Evolutionary conservation across 2,113 vertebrate genomes (phyloP).

Genomic region (Dromiciops gliroides): DNA sequence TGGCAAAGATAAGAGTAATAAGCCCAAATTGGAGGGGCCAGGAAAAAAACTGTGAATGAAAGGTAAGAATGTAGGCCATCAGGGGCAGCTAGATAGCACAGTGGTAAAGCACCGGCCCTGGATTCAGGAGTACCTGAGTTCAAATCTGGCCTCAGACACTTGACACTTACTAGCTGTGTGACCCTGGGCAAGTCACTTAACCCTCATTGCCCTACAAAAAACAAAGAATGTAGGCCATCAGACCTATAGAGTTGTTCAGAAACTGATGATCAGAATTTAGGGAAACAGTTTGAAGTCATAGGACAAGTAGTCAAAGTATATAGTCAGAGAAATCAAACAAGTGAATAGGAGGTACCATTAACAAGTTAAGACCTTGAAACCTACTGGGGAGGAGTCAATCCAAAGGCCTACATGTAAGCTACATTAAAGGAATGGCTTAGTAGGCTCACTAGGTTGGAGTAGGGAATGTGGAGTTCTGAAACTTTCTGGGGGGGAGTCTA

Average conservation of each 20-base stretch:
- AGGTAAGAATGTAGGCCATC: neutral
- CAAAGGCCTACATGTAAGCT: neutral
- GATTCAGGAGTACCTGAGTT: too few species aligned
- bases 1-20: neutral
- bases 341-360: neutral
- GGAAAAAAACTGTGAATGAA: neutral
- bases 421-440: neutral
- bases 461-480: neutral
- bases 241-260: neutral
- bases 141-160: too few species aligned
- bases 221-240: neutral
- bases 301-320: neutral
- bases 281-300: neutral
- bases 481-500: neutral
- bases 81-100: too few species aligned
- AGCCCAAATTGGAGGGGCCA: neutral
- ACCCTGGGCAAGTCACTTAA: too few species aligned
- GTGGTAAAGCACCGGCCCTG: too few species aligned
- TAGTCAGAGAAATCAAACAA: neutral
- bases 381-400: neutral
- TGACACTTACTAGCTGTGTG: too few species aligned
- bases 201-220: too few species aligned
- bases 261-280: neutral
- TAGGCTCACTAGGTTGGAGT: neutral
- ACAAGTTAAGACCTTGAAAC: neutral